phyloP scores from a whole-genome alignment of 2,888 invertebrate genomes.

The Morpho achilles region DNA sequence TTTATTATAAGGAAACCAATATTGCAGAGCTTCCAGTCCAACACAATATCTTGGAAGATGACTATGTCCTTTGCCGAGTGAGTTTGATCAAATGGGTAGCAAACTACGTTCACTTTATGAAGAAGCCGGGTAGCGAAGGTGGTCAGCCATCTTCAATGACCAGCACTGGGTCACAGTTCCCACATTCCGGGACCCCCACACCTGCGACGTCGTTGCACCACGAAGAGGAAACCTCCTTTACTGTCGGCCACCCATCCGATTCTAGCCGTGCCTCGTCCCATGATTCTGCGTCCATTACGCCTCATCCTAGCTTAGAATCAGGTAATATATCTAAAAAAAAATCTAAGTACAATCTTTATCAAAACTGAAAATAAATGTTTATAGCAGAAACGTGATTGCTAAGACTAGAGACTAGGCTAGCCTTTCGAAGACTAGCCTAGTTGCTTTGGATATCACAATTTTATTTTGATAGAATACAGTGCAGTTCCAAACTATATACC shows the following conservation, averaged over 20 bases:
- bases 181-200: slow-evolving; percentile 62
- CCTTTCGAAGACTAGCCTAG: no score
- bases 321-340: slow-evolving; percentile 34
- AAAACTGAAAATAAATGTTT: no score
- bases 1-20: not conserved
- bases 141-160: slow-evolving; percentile 72
- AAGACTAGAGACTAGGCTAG: no score
- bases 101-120: slow-evolving; percentile 88
- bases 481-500: no score
- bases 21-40: slow-evolving; percentile 85
- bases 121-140: slow-evolving; percentile 77
- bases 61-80: slow-evolving; percentile 87
- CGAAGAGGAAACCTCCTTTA: slow-evolving; percentile 72
- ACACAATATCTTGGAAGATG: slow-evolving; percentile 84
- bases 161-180: slow-evolving; percentile 61
- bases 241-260: slow-evolving; percentile 70
- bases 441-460: no score
- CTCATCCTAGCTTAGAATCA: slow-evolving; percentile 81
- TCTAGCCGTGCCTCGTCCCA: slow-evolving; percentile 72
- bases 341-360: no score
- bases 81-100: slow-evolving; percentile 94
- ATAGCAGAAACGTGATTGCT: no score
- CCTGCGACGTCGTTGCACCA: slow-evolving; percentile 62
- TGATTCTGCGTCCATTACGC: slow-evolving; percentile 72
- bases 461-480: no score